Evolutionary conservation across 2,888 invertebrate genomes (phyloP).

Genomic region (Tubiluchus corallicola): DNA sequence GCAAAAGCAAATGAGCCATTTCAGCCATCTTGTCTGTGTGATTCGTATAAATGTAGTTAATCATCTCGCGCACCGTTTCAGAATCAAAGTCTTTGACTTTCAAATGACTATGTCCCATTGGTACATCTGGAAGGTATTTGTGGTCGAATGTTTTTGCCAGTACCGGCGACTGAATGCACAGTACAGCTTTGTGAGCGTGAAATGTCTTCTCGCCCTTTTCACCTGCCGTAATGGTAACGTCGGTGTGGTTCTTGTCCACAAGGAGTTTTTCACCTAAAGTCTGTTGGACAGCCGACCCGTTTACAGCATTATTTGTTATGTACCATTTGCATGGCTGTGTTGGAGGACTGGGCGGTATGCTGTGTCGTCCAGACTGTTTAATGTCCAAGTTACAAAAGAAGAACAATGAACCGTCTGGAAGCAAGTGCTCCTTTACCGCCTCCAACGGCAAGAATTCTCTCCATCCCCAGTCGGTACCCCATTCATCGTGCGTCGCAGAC

Average conservation of each 20-base stretch:
- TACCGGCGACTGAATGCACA: background rate
- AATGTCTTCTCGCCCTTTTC: background rate
- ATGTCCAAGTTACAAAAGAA: background rate
- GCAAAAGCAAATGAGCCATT: background rate
- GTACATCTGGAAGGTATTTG: background rate
- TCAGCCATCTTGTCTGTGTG: constrained; percentile 1
- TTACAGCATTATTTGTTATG: too few relatives aligned
- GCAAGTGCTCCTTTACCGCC: background rate
- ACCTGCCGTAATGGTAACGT: background rate
- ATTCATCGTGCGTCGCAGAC: background rate
- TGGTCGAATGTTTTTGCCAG: background rate
- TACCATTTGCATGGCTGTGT: background rate
- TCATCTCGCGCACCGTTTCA: background rate
- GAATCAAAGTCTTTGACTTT: background rate
- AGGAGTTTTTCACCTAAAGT: background rate
- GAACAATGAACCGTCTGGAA: background rate
- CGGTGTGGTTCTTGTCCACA: background rate
- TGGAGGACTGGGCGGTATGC: background rate
- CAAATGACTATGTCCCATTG: background rate
- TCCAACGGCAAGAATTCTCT: background rate
- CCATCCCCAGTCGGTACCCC: background rate
- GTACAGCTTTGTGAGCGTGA: background rate
- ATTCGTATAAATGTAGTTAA: constrained; percentile 1
- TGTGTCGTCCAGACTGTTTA: background rate
- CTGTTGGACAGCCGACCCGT: background rate